phyloP scores from a whole-genome alignment of 2,113 vertebrate species.

The Bagarius yarrelli region DNA sequence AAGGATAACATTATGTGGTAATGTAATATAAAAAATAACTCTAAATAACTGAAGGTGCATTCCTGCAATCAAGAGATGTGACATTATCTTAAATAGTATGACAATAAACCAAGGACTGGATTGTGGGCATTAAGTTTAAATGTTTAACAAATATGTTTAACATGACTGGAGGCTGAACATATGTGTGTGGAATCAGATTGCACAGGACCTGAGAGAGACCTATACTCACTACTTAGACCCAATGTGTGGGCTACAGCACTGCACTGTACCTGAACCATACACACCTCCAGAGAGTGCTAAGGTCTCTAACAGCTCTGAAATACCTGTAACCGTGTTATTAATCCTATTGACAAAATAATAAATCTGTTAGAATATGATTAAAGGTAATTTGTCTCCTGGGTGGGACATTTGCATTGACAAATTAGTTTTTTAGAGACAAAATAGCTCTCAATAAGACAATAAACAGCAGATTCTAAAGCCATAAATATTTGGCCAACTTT shows the following conservation, averaged over 20 bases:
- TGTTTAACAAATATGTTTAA: constrained; percentile 43
- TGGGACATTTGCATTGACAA: background rate
- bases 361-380: background rate
- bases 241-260: background rate
- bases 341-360: background rate
- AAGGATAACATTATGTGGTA: too few species aligned
- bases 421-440: background rate
- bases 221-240: background rate
- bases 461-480: constrained; percentile 37
- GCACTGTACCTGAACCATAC: background rate
- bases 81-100: background rate
- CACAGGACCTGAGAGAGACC: background rate
- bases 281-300: background rate
- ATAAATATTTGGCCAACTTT: constrained; percentile 62
- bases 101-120: constrained; percentile 1
- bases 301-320: background rate
- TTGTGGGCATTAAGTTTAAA: constrained; percentile 30
- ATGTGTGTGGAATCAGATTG: constrained; percentile 35
- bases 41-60: background rate
- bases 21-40: too few species aligned
- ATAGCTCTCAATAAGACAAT: background rate
- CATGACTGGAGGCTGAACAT: constrained; percentile 9
- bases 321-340: background rate
- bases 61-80: constrained; percentile 14
- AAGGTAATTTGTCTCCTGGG: background rate